Conservation (phyloP, 2,797 vertebrate species). For the Crenuchus spilurus region DNA sequence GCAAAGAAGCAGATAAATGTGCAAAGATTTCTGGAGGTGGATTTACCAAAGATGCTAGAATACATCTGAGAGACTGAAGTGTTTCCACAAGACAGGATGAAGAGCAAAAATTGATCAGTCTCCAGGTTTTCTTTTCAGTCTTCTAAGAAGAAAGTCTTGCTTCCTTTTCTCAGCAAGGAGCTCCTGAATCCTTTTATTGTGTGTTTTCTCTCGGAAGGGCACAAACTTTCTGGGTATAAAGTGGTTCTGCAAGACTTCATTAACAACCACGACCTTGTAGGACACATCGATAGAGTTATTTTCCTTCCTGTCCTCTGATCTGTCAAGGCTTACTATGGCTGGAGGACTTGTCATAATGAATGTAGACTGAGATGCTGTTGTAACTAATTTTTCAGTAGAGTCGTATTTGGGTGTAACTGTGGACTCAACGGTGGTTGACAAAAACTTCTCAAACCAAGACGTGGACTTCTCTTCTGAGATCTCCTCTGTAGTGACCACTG, state of each 20-base stretch:
- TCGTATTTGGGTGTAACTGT: conserved; percentile 9
- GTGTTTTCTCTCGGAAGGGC: conserved; percentile 83
- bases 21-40: conserved; percentile 5
- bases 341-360: conserved; percentile 51
- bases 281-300: conserved; percentile 83
- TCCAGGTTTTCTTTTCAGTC: conserved; percentile 49
- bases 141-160: conserved; percentile 64
- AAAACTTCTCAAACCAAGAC: conserved; percentile 31
- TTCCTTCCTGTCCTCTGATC: conserved; percentile 76
- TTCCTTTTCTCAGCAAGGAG: conserved; percentile 87
- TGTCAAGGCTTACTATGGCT: conserved; percentile 41
- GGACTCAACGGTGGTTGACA: conserved; percentile 2
- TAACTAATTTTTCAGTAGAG: conserved; percentile 22
- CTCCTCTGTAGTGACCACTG: conserved; percentile 4
- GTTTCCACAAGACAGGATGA: conserved; percentile 9
- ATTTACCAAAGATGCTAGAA: conserved; percentile 11
- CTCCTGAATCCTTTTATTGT: conserved; percentile 93
- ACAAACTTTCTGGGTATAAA: conserved; percentile 77
- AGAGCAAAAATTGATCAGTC: conserved; percentile 39
- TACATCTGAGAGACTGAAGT: conserved; percentile 18
- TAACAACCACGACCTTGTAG: conserved; percentile 76
- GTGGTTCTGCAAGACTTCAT: conserved; percentile 76
- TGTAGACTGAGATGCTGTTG: conserved; percentile 32
- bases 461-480: conserved; percentile 24
- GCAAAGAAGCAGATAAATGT: conserved; percentile 18